Evolutionary conservation across 1,140 invertebrate species (phyloP), one percentile per base, ranked within the genome.

Genomic region (Tetranychus urticae): DNA sequence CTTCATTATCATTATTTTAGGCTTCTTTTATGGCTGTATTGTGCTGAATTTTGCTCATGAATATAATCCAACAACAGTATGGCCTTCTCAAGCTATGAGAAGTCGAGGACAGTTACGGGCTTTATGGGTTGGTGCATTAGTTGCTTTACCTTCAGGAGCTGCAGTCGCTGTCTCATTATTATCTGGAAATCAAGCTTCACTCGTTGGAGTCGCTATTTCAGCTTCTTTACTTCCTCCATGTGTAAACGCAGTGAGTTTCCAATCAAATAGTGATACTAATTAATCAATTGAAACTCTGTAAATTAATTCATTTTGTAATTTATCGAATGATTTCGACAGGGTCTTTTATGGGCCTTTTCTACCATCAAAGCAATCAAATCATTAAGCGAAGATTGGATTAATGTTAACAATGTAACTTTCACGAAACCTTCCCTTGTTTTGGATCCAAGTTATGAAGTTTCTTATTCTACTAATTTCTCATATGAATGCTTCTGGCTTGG

Each of bases 121-220:
- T 3, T 68, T 85, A 3, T 77, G 81, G 73, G 75, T 82, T 3
- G 82, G 83, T 23, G 73, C 79, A 3, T 70, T 85, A 36, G 78
- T 84, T 31, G 83, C 83, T 0, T 65, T 84, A 1, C 74, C 82
- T 1, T 83, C 82, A 1, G 83, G 83, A n/a, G 81, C 80, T 1
- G 86, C 85, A 12, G 85, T 90, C 1, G 86, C 86, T 1, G 76
- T 90, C n/a, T 85, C 85, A 39, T 74, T 89, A 42, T 74, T 90
- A 1, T 84, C 86, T 68, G 85, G 85, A 23, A 88, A 84, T 68
- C 81, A 81, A 48, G 84, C 84, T 1, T 86, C 86, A 2, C 69
- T 89, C 47, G 88, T 90, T 63, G 86, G 86, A 65, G 86, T 90
- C 46, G 86, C 86, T 5, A 88, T 89, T 69, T 88, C 86, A 2